These are phyloP conservation scores for Gymnothorax reevesii DNA, from an alignment of 2,797 vertebrate genomes.

Conservation along the genomic window DNA sequence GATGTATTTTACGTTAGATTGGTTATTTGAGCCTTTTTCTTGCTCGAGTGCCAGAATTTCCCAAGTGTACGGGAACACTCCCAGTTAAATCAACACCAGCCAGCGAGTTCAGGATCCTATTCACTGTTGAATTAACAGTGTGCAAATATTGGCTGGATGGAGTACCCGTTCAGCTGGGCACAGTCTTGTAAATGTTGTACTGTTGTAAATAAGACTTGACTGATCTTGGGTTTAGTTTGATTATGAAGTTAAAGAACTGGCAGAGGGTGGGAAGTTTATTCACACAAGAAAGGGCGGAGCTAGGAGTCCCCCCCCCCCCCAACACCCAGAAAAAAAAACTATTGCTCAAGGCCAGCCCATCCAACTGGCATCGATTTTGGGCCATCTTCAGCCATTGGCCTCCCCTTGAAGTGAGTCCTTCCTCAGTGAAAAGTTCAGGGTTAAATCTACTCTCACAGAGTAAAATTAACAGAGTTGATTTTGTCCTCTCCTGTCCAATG, in stretches of 20 bases:
- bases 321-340: too few relatives aligned
- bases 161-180: background rate
- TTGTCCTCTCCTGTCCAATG: too few relatives aligned
- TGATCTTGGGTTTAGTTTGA: background rate
- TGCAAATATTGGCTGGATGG: background rate
- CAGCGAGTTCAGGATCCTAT: background rate
- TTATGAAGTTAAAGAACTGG: background rate
- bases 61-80: background rate
- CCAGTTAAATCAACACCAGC: background rate
- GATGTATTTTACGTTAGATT: background rate
- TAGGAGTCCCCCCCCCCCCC: too few relatives aligned
- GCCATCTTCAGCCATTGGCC: too few relatives aligned
- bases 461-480: too few relatives aligned
- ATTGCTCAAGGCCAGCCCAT: too few relatives aligned
- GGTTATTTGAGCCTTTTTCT: background rate
- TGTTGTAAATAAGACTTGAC: background rate
- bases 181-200: background rate
- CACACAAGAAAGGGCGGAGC: too few relatives aligned
- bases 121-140: background rate
- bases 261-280: too few relatives aligned
- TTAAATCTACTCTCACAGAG: too few relatives aligned
- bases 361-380: too few relatives aligned
- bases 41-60: background rate
- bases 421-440: too few relatives aligned
- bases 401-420: too few relatives aligned